Percentiles rank a stretch among this genome's conserved stretches.
Conservation (phyloP, 2,797 vertebrate species). For the Antennarius maculatus region DNA sequence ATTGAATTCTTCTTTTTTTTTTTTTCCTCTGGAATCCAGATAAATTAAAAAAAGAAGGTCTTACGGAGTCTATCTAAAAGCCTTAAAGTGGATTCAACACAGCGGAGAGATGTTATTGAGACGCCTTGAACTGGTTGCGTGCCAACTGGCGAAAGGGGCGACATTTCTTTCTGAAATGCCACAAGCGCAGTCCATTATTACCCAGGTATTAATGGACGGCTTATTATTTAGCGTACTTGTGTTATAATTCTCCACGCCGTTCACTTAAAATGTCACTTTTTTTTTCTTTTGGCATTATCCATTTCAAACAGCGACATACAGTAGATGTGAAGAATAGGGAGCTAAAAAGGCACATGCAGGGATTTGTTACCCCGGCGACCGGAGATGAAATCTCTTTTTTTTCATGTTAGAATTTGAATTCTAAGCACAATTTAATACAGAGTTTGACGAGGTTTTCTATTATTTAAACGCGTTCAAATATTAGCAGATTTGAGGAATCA, state of each 20-base stretch:
- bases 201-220: slow-evolving; percentile 39
- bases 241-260: slow-evolving; percentile 33
- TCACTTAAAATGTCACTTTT: slow-evolving; percentile 12
- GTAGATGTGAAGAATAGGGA: background rate
- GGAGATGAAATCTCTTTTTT: too few species aligned
- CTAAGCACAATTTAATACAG: too few species aligned
- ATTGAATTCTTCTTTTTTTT: slow-evolving; percentile 8
- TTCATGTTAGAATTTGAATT: too few species aligned
- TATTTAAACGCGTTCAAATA: too few species aligned
- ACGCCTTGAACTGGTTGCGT: slow-evolving; percentile 29
- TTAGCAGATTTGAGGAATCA: too few species aligned
- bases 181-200: slow-evolving; percentile 41
- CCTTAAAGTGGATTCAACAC: slow-evolving; percentile 37
- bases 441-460: too few species aligned
- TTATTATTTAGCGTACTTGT: slow-evolving; percentile 35
- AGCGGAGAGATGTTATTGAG: slow-evolving; percentile 37
- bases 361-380: background rate
- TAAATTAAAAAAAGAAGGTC: background rate
- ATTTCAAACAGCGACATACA: slow-evolving; percentile 22
- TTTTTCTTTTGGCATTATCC: slow-evolving; percentile 35
- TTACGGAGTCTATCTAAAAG: background rate
- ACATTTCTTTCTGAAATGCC: slow-evolving; percentile 33
- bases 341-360: slow-evolving; percentile 4
- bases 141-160: slow-evolving; percentile 48
- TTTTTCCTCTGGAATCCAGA: slow-evolving; percentile 13